Conservation (phyloP, 1,140 invertebrate species). For the Melipona quadrifasciata region DNA sequence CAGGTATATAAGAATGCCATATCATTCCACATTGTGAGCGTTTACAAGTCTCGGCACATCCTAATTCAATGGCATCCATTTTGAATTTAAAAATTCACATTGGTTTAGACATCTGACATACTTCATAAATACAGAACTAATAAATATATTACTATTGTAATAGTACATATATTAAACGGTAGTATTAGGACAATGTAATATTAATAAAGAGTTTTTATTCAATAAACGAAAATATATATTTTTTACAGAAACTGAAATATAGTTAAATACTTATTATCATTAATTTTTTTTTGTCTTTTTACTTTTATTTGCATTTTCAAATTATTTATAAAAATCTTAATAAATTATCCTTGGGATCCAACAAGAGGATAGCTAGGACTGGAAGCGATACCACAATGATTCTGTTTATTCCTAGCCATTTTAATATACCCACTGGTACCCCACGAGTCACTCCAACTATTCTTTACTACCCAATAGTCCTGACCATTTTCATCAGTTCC, state of each 20-base stretch:
- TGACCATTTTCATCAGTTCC: constrained; percentile 84
- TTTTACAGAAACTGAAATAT: constrained; percentile 11
- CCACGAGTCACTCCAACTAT: constrained; percentile 93
- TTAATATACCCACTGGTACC: constrained; percentile 94
- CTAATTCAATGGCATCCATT: constrained; percentile 2
- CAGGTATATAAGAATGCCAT: neutral
- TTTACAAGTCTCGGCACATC: neutral
- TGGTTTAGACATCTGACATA: neutral
- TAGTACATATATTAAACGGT: neutral
- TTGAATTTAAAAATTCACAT: neutral
- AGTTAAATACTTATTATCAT: neutral
- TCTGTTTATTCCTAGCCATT: constrained; percentile 93
- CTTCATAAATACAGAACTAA: neutral
- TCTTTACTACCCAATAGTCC: constrained; percentile 94
- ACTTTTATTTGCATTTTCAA: neutral
- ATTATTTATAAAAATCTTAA: neutral
- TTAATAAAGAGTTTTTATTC: neutral
- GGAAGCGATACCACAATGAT: constrained; percentile 95
- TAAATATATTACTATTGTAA: neutral
- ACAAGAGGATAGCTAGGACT: constrained; percentile 92
- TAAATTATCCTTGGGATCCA: constrained; percentile 70
- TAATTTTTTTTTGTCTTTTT: neutral
- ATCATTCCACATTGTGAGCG: neutral
- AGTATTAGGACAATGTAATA: neutral
- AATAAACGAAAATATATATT: neutral